These are phyloP conservation scores for Intellagama lesueurii DNA, from an alignment of 2,797 vertebrate genomes.

Conservation along the genomic window DNA sequence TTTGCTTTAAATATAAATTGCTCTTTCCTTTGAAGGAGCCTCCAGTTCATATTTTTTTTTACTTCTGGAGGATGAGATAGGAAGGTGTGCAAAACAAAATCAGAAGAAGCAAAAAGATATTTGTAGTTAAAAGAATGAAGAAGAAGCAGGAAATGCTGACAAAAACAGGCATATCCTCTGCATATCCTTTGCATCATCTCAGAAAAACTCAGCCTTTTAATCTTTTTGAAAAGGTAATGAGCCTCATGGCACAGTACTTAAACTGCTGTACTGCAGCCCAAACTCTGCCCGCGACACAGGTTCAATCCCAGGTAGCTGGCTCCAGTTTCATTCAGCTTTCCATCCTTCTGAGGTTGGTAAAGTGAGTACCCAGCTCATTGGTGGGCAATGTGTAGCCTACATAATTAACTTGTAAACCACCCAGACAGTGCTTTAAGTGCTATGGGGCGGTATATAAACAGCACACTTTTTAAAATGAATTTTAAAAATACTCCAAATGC, in stretches of 20 bases:
- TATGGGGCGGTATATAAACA: no score
- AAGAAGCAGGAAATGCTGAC: not conserved
- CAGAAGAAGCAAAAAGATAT: not conserved
- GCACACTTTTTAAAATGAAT: not conserved
- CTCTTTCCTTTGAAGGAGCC: not conserved
- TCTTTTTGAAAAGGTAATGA: conserved; percentile 16
- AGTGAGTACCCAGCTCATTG: no score
- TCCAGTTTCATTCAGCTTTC: no score
- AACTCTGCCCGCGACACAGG: no score
- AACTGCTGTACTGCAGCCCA: no score
- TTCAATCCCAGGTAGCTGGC: no score
- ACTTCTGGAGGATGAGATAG: not conserved
- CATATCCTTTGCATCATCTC: not conserved
- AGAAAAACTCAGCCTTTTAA: not conserved
- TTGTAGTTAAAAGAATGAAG: not conserved
- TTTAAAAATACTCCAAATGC: not conserved
- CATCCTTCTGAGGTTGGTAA: no score
- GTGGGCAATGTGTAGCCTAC: no score
- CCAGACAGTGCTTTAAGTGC: no score
- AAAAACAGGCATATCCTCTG: no score
- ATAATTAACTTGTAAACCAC: no score
- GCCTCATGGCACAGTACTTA: no score
- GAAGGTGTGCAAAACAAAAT: conserved; percentile 34
- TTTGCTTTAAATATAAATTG: not conserved
- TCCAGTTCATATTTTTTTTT: not conserved